phyloP scores from a whole-genome alignment of 2,888 invertebrate species.

The Heliconius charithonia region DNA sequence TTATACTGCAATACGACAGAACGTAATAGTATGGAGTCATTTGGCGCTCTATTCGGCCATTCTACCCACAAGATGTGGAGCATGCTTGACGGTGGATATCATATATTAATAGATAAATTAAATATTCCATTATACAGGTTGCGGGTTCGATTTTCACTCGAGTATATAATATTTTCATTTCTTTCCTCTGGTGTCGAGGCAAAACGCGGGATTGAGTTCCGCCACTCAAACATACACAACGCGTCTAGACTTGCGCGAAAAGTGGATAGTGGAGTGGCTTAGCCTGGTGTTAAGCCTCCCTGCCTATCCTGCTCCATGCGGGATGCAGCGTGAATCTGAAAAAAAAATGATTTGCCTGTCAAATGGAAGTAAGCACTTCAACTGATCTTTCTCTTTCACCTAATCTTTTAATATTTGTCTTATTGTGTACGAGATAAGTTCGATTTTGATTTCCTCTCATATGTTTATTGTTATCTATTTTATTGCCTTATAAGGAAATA shows the following conservation, averaged over 20 bases:
- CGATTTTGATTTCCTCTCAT: constrained; percentile 3
- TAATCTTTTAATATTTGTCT: constrained; percentile 26
- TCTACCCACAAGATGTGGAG: constrained; percentile 6
- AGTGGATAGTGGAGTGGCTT: no score
- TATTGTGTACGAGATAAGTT: constrained; percentile 20
- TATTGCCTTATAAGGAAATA: constrained; percentile 5
- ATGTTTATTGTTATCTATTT: constrained; percentile 14
- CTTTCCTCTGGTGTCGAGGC: no score
- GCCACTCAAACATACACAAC: no score
- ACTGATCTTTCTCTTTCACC: not conserved
- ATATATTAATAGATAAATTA: not conserved
- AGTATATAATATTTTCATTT: no score
- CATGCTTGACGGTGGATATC: not conserved
- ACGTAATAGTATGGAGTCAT: not conserved
- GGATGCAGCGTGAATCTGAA: no score
- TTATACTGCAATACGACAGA: constrained; percentile 11
- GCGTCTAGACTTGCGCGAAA: no score
- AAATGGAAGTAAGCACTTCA: not conserved
- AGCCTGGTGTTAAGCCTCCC: no score
- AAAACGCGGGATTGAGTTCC: no score
- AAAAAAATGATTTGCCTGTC: not conserved
- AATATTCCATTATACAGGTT: not conserved
- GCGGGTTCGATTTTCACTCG: no score
- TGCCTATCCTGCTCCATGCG: no score
- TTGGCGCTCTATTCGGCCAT: constrained; percentile 1